A percentile compares a stretch with the other conserved stretches of the same genome.
These are phyloP conservation scores for Enteromius trimaculatus DNA, from an alignment of 2,797 vertebrate species.

Conservation along the genomic window DNA sequence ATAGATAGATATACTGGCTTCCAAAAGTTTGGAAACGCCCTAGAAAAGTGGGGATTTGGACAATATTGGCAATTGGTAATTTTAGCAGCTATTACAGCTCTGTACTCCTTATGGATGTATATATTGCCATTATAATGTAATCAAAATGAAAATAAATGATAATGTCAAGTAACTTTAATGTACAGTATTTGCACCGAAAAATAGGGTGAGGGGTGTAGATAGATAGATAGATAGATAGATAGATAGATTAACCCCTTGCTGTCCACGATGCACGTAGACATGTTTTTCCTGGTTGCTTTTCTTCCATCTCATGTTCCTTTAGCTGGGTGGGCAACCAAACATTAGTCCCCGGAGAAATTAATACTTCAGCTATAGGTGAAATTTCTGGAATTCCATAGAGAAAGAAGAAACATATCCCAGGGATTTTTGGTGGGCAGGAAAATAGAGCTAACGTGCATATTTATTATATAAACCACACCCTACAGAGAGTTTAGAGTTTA, in stretches of 20 bases:
- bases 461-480: slow-evolving; percentile 25
- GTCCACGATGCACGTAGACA: slow-evolving; percentile 30
- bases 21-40: too few relatives aligned
- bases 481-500: slow-evolving; percentile 37
- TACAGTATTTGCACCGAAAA: too few relatives aligned
- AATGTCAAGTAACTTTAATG: too few relatives aligned
- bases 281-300: slow-evolving; percentile 59
- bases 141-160: too few relatives aligned
- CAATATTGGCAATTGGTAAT: too few relatives aligned
- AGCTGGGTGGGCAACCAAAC: slow-evolving; percentile 47
- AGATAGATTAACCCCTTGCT: slow-evolving; percentile 3
- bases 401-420: slow-evolving; percentile 52
- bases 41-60: too few relatives aligned
- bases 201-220: neutral
- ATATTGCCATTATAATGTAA: too few relatives aligned
- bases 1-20: neutral
- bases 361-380: slow-evolving; percentile 57
- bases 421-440: slow-evolving; percentile 59
- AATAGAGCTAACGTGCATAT: slow-evolving; percentile 43
- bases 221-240: neutral
- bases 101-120: too few relatives aligned
- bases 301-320: slow-evolving; percentile 55
- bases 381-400: slow-evolving; percentile 66
- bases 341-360: slow-evolving; percentile 52
- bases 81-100: too few relatives aligned